Percentiles rank a stretch among this genome's conserved stretches.
These are phyloP conservation scores for Ispidina lecontei DNA, from an alignment of 2,797 vertebrate genomes.

Conservation along the genomic window DNA sequence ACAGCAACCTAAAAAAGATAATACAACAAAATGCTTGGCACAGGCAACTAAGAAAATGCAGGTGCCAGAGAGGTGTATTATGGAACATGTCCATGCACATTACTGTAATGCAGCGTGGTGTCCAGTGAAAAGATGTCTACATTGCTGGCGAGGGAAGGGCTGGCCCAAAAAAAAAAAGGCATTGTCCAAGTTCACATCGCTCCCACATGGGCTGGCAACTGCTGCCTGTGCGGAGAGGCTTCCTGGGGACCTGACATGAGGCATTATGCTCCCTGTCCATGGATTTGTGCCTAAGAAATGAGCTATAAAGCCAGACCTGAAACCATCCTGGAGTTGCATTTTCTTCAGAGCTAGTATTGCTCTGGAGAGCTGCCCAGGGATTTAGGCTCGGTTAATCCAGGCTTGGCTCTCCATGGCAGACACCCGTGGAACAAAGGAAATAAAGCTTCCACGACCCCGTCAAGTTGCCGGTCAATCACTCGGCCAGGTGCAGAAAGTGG, in stretches of 20 bases:
- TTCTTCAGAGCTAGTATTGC: constrained; percentile 45
- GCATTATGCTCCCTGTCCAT: constrained; percentile 14
- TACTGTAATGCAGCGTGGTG: neutral
- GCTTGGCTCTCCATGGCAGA: constrained; percentile 66
- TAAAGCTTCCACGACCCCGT: constrained; percentile 56
- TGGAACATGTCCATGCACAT: neutral
- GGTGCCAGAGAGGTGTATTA: neutral
- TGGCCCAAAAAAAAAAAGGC: neutral
- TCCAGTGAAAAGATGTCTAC: neutral
- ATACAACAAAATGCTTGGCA: neutral
- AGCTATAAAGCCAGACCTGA: constrained; percentile 36
- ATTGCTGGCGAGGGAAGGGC: neutral
- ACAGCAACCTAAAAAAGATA: neutral
- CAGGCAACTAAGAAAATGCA: neutral
- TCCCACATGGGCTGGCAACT: neutral
- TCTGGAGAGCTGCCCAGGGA: constrained; percentile 70
- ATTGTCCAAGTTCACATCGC: neutral
- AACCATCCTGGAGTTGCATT: constrained; percentile 29
- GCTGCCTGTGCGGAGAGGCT: neutral
- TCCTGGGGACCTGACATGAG: neutral
- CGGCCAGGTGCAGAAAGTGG: constrained; percentile 66
- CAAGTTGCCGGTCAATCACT: constrained; percentile 54
- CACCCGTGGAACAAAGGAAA: constrained; percentile 69
- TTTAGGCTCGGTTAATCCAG: constrained; percentile 68
- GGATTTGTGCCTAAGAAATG: constrained; percentile 44